Evolutionary conservation across 2,797 vertebrate species (phyloP).

Genomic region (Rhabdophis nuchalis): DNA sequence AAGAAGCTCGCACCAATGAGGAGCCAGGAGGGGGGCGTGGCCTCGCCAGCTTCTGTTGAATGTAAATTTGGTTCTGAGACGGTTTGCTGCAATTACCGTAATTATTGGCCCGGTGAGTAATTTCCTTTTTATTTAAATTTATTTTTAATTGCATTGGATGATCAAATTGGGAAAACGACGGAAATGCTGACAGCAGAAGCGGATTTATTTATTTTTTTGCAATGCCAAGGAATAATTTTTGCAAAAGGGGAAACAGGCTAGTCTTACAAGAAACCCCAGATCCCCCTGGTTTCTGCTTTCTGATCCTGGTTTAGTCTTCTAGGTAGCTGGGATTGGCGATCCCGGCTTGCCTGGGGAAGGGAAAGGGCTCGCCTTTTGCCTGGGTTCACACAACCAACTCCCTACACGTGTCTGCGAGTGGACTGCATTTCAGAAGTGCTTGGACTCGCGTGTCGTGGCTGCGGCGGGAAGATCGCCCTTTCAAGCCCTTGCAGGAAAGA

Average conservation of each 20-base stretch:
- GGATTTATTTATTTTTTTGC: no score
- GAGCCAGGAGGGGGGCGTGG: background rate
- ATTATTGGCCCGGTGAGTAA: background rate
- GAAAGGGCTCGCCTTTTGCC: background rate
- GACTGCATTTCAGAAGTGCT: background rate
- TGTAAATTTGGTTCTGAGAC: rapidly evolving
- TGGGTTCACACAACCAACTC: background rate
- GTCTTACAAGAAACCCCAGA: background rate
- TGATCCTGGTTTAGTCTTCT: no score
- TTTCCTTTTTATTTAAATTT: background rate
- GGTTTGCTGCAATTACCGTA: background rate
- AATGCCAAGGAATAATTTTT: background rate
- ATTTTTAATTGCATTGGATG: background rate
- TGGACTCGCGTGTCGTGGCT: no score
- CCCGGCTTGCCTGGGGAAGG: background rate
- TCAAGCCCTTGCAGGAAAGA: background rate
- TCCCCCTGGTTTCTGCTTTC: no score
- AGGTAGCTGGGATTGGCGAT: background rate
- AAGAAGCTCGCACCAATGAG: background rate
- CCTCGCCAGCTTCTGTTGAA: background rate
- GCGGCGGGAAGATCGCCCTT: no score
- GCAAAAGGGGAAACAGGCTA: background rate
- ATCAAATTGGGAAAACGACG: background rate
- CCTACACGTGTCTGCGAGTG: background rate
- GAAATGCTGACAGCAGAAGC: background rate